phyloP scores from a whole-genome alignment of 2,888 invertebrate species.

The Tipula confusa region DNA sequence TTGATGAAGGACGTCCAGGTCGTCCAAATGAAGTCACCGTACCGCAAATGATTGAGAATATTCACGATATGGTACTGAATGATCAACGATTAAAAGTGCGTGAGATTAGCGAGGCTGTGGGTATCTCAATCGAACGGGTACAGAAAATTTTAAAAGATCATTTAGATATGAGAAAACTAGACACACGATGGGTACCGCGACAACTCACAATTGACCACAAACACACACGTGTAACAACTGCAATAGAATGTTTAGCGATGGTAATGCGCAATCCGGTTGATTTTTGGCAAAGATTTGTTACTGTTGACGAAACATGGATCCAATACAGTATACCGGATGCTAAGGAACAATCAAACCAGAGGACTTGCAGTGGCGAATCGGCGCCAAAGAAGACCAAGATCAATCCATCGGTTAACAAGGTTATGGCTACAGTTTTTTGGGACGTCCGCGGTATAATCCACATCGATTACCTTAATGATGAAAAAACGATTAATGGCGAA shows the following conservation, averaged over 20 bases:
- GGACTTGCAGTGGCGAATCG: not conserved
- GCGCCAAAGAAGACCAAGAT: not conserved
- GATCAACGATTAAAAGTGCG: constrained; percentile 41
- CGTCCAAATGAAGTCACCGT: not conserved
- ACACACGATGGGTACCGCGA: constrained; percentile 36
- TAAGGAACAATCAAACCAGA: not conserved
- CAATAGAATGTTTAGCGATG: constrained; percentile 39
- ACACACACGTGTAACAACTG: constrained; percentile 38
- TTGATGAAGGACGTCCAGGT: not conserved
- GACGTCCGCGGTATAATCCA: not conserved
- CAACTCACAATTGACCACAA: constrained; percentile 39
- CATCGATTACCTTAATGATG: not conserved
- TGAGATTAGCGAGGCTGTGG: constrained; percentile 39
- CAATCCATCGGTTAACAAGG: not conserved
- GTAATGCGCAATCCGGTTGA: constrained; percentile 41
- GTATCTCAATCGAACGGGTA: constrained; percentile 34
- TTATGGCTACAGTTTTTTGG: not conserved
- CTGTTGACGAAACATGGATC: constrained; percentile 41
- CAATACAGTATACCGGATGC: not conserved
- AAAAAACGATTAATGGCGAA: not conserved
- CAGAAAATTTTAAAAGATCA: constrained; percentile 38
- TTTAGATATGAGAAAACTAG: constrained; percentile 39
- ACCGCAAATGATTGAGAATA: constrained; percentile 35
- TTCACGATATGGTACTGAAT: constrained; percentile 39
- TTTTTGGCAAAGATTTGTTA: constrained; percentile 41